Base-by-base conservation (phyloP, 2,113 vertebrate species). In the Syngnathus typhle region DNA sequence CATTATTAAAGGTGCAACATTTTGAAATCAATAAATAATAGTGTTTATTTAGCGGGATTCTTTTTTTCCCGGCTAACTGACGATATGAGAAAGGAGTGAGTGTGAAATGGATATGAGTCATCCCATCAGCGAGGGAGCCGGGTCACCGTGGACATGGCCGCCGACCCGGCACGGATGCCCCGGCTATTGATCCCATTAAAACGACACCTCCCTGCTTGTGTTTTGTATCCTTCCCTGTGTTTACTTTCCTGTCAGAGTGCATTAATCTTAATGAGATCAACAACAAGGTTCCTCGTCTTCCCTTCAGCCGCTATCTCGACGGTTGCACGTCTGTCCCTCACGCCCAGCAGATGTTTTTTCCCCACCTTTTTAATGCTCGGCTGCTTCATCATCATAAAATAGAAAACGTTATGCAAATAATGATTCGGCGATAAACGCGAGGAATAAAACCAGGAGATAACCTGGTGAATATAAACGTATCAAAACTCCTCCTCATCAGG, bases 101-200 rank as follows among this genome's bases (percentile, higher is more conserved):
- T n/a, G 65, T 51, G 61, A 72, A 39, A 55, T 72, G 43, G 76
- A 72, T 70, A 72, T 85, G 84, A 85, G 71, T 86, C 83, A 82
- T 82, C 67, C 47, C 75, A 78, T 73, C 74, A n/a, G 72, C 71
- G 69, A 80, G 82, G 8, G 36, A 60, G 32, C 21, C 67, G 67
- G 84, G 83, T 88, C 83, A 77, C 85, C 79, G 88, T 84, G 83
- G 80, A 86, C 83, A 85, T 82, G 58, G 71, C 74, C 70, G 37
- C 72, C 87, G 87, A 89, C 85, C 85, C 80, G 76, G 77, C 13
- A 72, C 71, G 86, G 86, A 89, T 84, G 84, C 80, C 76, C 80
- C 13, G 76, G 71, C 77, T 82, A 89, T 89, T 83, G 87, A 89
- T 89, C 88, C 81, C 73, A 82, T 86, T 89, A 84, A 77, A 79